Conservation (phyloP, 2,113 vertebrate species). For the Megaceryle maxima region DNA sequence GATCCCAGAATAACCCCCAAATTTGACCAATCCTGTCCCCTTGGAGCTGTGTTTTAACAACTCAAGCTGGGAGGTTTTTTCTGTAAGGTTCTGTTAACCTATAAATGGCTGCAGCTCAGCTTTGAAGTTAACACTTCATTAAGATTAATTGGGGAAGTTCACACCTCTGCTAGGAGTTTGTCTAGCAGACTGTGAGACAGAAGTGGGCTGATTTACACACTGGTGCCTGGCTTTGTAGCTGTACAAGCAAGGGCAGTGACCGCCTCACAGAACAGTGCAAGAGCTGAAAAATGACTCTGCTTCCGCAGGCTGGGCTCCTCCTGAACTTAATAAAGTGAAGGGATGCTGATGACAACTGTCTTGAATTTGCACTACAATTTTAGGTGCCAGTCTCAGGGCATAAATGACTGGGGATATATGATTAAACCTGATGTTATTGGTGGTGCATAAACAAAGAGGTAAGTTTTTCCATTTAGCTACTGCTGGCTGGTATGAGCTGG, state of each 20-base stretch:
- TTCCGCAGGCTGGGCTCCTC: not conserved
- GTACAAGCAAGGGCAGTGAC: not conserved
- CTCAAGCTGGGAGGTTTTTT: constrained; percentile 26
- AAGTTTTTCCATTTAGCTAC: constrained; percentile 24
- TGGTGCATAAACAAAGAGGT: not conserved
- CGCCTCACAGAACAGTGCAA: not conserved
- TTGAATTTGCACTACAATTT: not conserved
- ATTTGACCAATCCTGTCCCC: constrained; percentile 40
- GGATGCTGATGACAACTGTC: not conserved
- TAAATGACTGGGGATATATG: not conserved
- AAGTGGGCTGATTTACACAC: constrained; percentile 22
- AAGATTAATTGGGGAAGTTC: constrained; percentile 70
- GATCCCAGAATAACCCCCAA: constrained; percentile 42
- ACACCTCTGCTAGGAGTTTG: constrained; percentile 58
- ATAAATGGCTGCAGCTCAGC: constrained; percentile 44
- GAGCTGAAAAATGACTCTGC: not conserved
- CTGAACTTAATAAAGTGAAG: not conserved
- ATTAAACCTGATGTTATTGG: not conserved
- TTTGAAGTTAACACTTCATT: constrained; percentile 72
- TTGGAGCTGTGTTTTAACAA: constrained; percentile 24
- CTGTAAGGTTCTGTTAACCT: constrained; percentile 42
- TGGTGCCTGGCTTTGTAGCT: not conserved
- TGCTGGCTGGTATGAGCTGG: not conserved
- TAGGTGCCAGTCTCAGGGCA: not conserved
- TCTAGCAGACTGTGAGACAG: constrained; percentile 39